Base-by-base conservation (phyloP, 2,797 vertebrate species). In the Rhynchotus rufescens region DNA sequence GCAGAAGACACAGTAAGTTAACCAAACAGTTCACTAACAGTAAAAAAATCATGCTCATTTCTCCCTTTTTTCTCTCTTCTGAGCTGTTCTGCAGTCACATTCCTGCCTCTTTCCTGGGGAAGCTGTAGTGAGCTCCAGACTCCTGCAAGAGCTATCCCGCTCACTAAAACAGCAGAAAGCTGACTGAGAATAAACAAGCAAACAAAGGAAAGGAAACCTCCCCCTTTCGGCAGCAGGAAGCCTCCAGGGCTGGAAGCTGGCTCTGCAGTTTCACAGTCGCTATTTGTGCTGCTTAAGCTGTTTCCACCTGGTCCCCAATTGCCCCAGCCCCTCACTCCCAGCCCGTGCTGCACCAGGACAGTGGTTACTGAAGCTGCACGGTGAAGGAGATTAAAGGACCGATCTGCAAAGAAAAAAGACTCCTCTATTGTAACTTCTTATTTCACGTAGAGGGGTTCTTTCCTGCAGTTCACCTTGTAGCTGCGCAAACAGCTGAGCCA, bases 41-140 rank as follows among this genome's bases (percentile, higher is more conserved):
- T 30, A 56, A 56, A n/a, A 17, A 56, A 54, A 30, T 30, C 28
- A 54, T 10, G 52, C 52, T 54, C 9, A 6, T 54, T 30, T 54
- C 52, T 54, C 28, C 30, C 54, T 19, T 20, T 30, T 20, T 56
- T 56, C 5, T 21, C 34, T 80, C 56, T 25, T 73, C 30, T 42
- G 54, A 61, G 61, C 74, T 21, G 2, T 3, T 47, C 34, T 1
- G 0, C 15, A 20, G 12, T 61, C 34, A 14, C 8, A 1, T 21
- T 42, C 45, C 42, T 38, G 62, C 25, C 2, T 0, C 56, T 56
- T 79, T 56, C 42, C 42, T 1, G 0, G 5, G 47, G 54, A 54
- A 67, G 28, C 26, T 12, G 38, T 3, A 8, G 22, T 40, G 23
- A 34, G 47, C 30, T 40, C 54, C 1, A 3, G 45, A 60, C 23